Evolutionary conservation across 2,113 vertebrate species (phyloP).

Genomic region (Lota lota): DNA sequence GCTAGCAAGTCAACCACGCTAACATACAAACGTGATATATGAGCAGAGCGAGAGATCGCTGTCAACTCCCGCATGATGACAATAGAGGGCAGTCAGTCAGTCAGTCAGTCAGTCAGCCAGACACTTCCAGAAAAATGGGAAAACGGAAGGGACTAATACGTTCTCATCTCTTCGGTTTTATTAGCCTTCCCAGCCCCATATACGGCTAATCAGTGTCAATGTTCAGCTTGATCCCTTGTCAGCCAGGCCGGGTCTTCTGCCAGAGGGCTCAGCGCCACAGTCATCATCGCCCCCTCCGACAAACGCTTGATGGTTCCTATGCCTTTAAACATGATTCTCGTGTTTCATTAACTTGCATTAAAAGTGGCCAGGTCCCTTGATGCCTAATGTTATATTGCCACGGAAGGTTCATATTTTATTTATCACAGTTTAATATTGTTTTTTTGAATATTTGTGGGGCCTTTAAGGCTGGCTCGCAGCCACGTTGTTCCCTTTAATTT

Average conservation of each 20-base stretch:
- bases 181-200: constrained; percentile 42
- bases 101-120: constrained; percentile 14
- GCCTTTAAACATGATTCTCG: constrained; percentile 59
- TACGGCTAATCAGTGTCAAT: constrained; percentile 59
- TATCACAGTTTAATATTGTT: constrained; percentile 74
- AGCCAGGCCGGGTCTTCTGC: constrained; percentile 44
- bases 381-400: constrained; percentile 65
- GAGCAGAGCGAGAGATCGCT: constrained; percentile 50
- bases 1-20: constrained; percentile 33
- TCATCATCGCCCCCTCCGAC: constrained; percentile 48
- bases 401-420: constrained; percentile 77
- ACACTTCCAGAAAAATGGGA: background rate
- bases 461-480: constrained; percentile 62
- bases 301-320: constrained; percentile 42
- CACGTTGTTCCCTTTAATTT: constrained; percentile 66
- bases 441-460: constrained; percentile 67
- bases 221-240: constrained; percentile 59
- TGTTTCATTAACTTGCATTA: constrained; percentile 72
- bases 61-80: constrained; percentile 54
- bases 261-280: constrained; percentile 52
- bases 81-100: constrained; percentile 68
- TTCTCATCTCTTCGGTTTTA: constrained; percentile 34
- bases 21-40: constrained; percentile 62
- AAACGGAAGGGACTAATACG: constrained; percentile 12
- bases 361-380: constrained; percentile 64